These are phyloP conservation scores for Indicator maculatus DNA, from an alignment of 2,113 vertebrate species.

Conservation along the genomic window DNA sequence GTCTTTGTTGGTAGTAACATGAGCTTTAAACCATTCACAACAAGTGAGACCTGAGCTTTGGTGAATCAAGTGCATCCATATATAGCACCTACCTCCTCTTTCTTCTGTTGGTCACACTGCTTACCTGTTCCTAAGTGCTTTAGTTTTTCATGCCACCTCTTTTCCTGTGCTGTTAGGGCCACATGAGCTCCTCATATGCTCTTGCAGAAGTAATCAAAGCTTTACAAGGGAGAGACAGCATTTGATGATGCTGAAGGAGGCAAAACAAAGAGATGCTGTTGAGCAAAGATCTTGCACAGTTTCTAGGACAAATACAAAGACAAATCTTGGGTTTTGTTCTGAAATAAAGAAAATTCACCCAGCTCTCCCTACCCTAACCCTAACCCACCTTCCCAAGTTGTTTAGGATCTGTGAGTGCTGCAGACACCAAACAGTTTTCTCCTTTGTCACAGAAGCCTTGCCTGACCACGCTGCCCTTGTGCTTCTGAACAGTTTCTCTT, in stretches of 20 bases:
- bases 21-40: background rate
- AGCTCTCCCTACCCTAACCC: too few relatives aligned
- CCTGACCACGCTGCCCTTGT: background rate
- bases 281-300: background rate
- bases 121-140: background rate
- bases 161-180: background rate
- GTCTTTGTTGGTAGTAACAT: background rate
- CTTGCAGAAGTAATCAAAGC: background rate
- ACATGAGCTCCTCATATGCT: background rate
- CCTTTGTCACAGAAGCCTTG: background rate
- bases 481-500: background rate
- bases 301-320: background rate
- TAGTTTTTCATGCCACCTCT: background rate
- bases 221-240: background rate
- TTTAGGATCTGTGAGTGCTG: background rate
- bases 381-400: background rate
- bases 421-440: background rate
- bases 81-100: background rate
- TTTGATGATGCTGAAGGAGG: background rate
- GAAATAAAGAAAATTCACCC: background rate
- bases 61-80: background rate
- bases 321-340: background rate
- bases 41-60: background rate
- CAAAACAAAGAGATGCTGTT: background rate
- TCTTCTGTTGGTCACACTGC: background rate